phyloP scores from a whole-genome alignment of 1,140 invertebrate species.

The Bombus polaris region DNA sequence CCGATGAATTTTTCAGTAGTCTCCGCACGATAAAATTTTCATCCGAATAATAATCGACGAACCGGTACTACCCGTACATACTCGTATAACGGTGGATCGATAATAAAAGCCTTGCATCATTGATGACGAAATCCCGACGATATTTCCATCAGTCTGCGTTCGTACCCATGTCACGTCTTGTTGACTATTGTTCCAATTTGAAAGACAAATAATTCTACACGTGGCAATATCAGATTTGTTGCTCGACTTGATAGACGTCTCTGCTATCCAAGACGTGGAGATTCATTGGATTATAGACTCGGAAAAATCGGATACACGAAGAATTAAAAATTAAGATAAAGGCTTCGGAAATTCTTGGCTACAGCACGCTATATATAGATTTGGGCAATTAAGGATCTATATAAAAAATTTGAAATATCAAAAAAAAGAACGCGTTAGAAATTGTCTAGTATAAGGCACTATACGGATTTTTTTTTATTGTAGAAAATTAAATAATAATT shows the following conservation, averaged over 20 bases:
- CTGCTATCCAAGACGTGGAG: not conserved
- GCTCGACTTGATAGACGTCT: not conserved
- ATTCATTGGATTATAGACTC: no score
- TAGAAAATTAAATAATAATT: no score
- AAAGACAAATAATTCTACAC: not conserved
- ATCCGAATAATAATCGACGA: slow-evolving; percentile 2
- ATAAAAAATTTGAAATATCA: not conserved
- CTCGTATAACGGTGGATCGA: slow-evolving; percentile 20
- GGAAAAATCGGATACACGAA: no score
- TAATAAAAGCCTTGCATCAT: slow-evolving; percentile 28
- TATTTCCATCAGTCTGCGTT: slow-evolving; percentile 26
- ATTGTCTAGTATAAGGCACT: no score
- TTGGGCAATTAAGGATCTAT: not conserved
- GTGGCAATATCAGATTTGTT: not conserved
- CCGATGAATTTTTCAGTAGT: slow-evolving; percentile 23
- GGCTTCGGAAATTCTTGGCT: not conserved
- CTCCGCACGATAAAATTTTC: not conserved
- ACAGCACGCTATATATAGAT: not conserved
- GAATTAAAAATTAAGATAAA: not conserved
- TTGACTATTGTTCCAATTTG: not conserved
- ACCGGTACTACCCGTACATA: not conserved
- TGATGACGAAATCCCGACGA: slow-evolving; percentile 6
- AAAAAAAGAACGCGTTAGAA: no score
- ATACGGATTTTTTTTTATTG: no score
- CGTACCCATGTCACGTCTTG: not conserved